These are phyloP conservation scores for Pempheris klunzingeri DNA, from an alignment of 2,797 vertebrate genomes.

Conservation along the genomic window DNA sequence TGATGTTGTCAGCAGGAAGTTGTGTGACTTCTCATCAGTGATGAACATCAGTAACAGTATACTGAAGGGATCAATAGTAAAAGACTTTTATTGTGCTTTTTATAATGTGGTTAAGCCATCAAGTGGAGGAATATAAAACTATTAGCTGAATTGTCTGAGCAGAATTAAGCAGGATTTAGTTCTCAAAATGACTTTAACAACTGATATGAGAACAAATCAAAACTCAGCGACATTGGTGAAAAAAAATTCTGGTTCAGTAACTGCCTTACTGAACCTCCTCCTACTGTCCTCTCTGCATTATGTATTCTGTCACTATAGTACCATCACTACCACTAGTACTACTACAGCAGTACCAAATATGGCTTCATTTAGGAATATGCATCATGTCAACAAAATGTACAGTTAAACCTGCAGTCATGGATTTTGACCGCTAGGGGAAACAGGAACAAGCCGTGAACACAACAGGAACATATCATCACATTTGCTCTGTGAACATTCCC, in stretches of 20 bases:
- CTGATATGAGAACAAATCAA: too few species aligned
- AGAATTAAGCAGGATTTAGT: neutral
- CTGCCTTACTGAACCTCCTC: too few species aligned
- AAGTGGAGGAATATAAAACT: neutral
- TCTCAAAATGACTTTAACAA: neutral
- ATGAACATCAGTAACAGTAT: neutral
- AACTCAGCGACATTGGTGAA: too few species aligned
- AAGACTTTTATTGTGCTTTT: neutral
- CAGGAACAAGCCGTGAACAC: too few species aligned
- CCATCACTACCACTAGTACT: neutral
- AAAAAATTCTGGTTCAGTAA: too few species aligned
- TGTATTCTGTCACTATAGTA: neutral
- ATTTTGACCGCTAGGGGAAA: too few species aligned
- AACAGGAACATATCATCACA: neutral
- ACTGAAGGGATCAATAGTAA: neutral
- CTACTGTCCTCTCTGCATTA: neutral
- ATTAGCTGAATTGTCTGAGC: neutral
- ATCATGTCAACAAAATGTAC: neutral
- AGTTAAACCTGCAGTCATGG: neutral
- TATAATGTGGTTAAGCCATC: neutral
- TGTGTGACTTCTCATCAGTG: neutral
- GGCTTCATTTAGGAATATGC: neutral
- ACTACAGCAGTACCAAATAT: neutral
- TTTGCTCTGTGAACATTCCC: too few species aligned
- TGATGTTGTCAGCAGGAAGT: neutral